These are phyloP conservation scores for Platynereis dumerilii DNA, from an alignment of 2,888 invertebrate species.

Conservation along the genomic window DNA sequence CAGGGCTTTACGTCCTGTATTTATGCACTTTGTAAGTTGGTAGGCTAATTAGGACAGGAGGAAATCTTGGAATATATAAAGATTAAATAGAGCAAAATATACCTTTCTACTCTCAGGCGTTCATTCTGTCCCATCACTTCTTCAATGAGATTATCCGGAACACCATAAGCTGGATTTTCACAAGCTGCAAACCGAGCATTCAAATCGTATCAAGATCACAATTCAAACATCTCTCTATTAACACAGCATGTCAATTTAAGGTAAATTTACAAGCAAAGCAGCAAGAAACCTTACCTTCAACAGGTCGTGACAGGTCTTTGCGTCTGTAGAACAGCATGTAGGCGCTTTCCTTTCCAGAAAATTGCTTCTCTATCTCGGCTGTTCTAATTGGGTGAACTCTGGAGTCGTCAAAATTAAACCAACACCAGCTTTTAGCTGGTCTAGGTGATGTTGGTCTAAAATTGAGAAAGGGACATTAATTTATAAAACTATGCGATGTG, in stretches of 20 bases:
- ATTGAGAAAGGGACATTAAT: no score
- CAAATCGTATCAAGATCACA: no score
- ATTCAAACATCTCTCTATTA: no score
- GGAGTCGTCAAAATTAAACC: slow-evolving; percentile 63
- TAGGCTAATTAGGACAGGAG: no score
- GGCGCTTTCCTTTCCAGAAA: slow-evolving; percentile 61
- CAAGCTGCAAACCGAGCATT: slow-evolving; percentile 22
- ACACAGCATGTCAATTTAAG: no score
- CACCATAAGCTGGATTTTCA: slow-evolving; percentile 43
- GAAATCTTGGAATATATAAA: background rate
- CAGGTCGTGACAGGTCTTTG: slow-evolving; percentile 43
- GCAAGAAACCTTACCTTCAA: slow-evolving; percentile 53
- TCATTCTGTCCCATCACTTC: slow-evolving; percentile 51
- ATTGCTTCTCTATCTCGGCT: slow-evolving; percentile 59
- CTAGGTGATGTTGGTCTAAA: slow-evolving; percentile 25
- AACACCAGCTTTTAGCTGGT: slow-evolving; percentile 46
- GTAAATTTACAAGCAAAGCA: no score
- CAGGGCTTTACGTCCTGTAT: no score
- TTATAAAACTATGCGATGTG: background rate
- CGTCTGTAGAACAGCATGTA: slow-evolving; percentile 64
- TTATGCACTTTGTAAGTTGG: no score
- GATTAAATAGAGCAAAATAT: no score
- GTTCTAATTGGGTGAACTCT: slow-evolving; percentile 54
- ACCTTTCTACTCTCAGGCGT: slow-evolving; percentile 50
- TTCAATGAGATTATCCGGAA: slow-evolving; percentile 47